Conservation (phyloP, 2,113 vertebrate species). For the Pseudopodoces humilis region DNA sequence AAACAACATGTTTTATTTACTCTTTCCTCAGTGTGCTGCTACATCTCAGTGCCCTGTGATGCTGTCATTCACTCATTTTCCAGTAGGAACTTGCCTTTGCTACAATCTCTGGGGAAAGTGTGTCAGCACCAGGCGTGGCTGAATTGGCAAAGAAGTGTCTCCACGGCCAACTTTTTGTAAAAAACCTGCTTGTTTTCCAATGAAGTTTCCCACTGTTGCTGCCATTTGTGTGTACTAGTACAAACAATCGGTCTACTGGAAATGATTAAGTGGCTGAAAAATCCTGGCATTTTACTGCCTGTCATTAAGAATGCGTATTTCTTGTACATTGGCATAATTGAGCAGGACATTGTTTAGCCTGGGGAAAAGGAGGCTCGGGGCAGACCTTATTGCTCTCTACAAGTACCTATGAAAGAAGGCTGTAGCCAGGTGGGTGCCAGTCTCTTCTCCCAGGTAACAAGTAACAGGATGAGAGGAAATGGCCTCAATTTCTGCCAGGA, state of each 20-base stretch:
- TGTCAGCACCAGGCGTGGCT: constrained; percentile 7
- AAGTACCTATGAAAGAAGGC: not conserved
- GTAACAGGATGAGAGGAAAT: not conserved
- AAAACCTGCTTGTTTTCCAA: not conserved
- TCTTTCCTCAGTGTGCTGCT: not conserved
- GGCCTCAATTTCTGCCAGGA: not conserved
- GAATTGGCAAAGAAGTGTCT: constrained; percentile 27
- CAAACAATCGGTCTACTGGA: not conserved
- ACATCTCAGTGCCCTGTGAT: not conserved
- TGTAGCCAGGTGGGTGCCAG: not conserved
- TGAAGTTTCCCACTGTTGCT: not conserved
- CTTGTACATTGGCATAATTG: rapidly evolving
- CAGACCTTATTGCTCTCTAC: not conserved
- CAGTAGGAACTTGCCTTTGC: not conserved
- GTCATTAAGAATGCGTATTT: not conserved
- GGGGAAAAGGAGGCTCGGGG: not conserved
- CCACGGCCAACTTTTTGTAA: not conserved
- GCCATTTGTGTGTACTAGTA: not conserved
- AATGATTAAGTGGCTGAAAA: not conserved
- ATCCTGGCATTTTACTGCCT: not conserved
- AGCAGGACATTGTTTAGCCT: not conserved
- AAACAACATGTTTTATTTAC: not conserved
- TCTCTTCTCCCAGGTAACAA: not conserved
- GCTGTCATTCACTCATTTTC: not conserved
- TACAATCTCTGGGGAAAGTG: not conserved